Conservation (phyloP, 2,888 invertebrate genomes). For the Drosophila yooni region DNA sequence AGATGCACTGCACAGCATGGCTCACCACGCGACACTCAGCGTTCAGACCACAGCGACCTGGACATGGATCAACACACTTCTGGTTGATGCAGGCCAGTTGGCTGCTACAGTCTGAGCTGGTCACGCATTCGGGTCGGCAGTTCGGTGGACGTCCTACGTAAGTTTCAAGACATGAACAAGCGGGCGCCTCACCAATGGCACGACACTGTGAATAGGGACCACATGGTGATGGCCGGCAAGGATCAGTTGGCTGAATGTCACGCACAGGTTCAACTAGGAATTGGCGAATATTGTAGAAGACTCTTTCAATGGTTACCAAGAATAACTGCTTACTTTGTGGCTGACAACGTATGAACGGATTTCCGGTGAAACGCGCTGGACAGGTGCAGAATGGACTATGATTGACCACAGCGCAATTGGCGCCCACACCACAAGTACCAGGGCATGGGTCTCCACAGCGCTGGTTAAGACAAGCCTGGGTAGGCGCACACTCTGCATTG, state of each 20-base stretch:
- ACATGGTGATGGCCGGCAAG: conserved; percentile 92
- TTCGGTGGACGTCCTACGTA: conserved; percentile 90
- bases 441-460: conserved; percentile 93
- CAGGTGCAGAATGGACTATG: conserved; percentile 93
- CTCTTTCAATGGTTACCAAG: neutral
- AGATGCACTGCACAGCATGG: conserved; percentile 90
- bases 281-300: neutral
- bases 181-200: conserved; percentile 88
- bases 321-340: conserved; percentile 85
- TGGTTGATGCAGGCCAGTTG: conserved; percentile 90
- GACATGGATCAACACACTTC: conserved; percentile 91
- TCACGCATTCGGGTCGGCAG: conserved; percentile 92
- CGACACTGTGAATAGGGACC: conserved; percentile 92
- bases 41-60: conserved; percentile 89
- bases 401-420: conserved; percentile 91
- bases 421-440: conserved; percentile 91
- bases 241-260: conserved; percentile 86
- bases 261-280: conserved; percentile 85
- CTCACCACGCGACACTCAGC: conserved; percentile 91
- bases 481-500: conserved; percentile 90
- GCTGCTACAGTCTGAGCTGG: conserved; percentile 90
- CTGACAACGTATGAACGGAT: conserved; percentile 90
- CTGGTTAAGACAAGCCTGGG: conserved; percentile 91
- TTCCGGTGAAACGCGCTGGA: conserved; percentile 88
- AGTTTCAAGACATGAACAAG: conserved; percentile 90